Conservation (phyloP, 2,888 invertebrate genomes). For the Electrophaes corylata region DNA sequence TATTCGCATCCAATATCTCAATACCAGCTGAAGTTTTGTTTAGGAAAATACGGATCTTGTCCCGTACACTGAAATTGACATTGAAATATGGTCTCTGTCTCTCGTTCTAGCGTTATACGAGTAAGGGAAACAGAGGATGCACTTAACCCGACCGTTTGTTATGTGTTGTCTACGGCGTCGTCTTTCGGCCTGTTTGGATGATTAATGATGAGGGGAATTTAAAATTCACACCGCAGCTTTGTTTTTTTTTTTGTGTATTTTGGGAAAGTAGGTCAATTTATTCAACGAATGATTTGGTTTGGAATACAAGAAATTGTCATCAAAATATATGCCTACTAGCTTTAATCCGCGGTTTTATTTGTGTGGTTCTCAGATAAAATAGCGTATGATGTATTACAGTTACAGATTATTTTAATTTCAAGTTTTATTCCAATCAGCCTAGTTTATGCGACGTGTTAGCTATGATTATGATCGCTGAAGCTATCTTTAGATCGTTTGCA, state of each 20-base stretch:
- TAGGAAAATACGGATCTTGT: slow-evolving; percentile 62
- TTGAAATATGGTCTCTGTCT: slow-evolving; percentile 60
- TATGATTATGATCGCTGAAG: too few relatives aligned
- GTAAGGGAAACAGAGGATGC: slow-evolving; percentile 47
- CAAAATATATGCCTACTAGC: background rate
- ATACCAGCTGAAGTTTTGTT: slow-evolving; percentile 52
- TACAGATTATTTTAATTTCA: too few relatives aligned
- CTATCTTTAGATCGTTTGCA: too few relatives aligned
- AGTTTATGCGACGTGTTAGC: too few relatives aligned
- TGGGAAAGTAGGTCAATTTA: slow-evolving; percentile 35
- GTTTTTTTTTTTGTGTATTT: slow-evolving; percentile 21
- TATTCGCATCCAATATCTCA: slow-evolving; percentile 38
- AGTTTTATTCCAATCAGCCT: too few relatives aligned
- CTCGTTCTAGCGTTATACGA: slow-evolving; percentile 41
- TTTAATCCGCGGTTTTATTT: too few relatives aligned
- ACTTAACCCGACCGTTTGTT: slow-evolving; percentile 64
- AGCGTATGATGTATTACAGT: too few relatives aligned
- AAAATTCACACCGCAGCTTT: slow-evolving; percentile 53
- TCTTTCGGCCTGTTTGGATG: slow-evolving; percentile 61
- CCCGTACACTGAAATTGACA: slow-evolving; percentile 63
- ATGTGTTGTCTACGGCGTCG: slow-evolving; percentile 63
- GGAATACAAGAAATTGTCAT: background rate
- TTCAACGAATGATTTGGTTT: slow-evolving; percentile 3
- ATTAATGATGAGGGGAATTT: slow-evolving; percentile 66
- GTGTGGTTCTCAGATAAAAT: too few relatives aligned